phyloP scores from a whole-genome alignment of 2,797 vertebrate species.

The Sebastes steindachneri region DNA sequence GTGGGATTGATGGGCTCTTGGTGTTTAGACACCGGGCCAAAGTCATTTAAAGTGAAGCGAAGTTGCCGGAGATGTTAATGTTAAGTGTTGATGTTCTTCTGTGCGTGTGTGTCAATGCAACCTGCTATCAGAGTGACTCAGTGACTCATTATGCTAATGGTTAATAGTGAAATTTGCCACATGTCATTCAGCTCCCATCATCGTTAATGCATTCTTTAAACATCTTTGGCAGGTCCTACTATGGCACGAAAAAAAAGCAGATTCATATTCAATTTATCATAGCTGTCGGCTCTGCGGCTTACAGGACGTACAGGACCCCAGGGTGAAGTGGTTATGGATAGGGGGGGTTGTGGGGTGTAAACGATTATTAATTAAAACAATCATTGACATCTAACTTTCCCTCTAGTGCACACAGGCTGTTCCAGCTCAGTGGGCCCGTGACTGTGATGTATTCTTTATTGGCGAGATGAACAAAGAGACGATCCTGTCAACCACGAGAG shows the following conservation, averaged over 20 bases:
- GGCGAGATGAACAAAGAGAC: slow-evolving; percentile 50
- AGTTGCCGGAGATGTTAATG: slow-evolving; percentile 11
- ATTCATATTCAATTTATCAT: slow-evolving; percentile 34
- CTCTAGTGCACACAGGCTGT: slow-evolving; percentile 10
- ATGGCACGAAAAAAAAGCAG: background rate
- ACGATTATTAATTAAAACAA: slow-evolving; percentile 60
- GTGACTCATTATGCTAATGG: slow-evolving; percentile 40
- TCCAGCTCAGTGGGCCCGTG: slow-evolving; percentile 11
- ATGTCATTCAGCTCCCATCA: slow-evolving; percentile 49
- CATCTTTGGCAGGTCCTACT: slow-evolving; percentile 31
- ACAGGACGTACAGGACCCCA: background rate
- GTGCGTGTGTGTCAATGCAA: slow-evolving; percentile 8
- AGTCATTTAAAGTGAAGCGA: slow-evolving; percentile 29
- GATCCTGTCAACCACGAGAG: slow-evolving; percentile 42
- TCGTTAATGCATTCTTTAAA: slow-evolving; percentile 51
- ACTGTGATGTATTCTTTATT: slow-evolving; percentile 57
- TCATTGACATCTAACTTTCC: slow-evolving; percentile 43
- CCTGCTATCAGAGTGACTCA: slow-evolving; percentile 27
- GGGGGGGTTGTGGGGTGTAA: background rate
- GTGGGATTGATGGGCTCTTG: slow-evolving; percentile 36
- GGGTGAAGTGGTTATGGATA: background rate
- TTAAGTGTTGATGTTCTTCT: slow-evolving; percentile 13
- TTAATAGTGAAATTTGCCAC: slow-evolving; percentile 30
- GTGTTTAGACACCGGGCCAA: slow-evolving; percentile 19
- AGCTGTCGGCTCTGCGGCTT: background rate